Percentiles rank a stretch among this genome's conserved stretches.
These are phyloP conservation scores for Cremastobaeus sp. DNA, from an alignment of 2,888 invertebrate genomes.

Conservation along the genomic window DNA sequence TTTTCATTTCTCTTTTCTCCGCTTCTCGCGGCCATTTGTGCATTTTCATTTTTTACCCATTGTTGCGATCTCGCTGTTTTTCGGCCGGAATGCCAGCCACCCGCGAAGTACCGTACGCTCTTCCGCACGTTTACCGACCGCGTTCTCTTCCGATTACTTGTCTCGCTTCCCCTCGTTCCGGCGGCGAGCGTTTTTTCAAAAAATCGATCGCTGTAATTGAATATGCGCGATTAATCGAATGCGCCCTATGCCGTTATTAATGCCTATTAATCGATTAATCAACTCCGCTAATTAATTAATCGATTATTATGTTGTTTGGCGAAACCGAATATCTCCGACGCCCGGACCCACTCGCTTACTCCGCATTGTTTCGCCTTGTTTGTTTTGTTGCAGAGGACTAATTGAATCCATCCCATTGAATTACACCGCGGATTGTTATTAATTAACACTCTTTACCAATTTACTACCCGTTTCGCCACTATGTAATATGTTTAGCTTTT, in stretches of 20 bases:
- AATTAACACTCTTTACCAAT: too few species aligned
- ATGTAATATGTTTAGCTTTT: slow-evolving; percentile 1
- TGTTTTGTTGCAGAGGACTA: too few species aligned
- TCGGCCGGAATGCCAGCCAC: slow-evolving; percentile 33
- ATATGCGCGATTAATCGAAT: background rate
- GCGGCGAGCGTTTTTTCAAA: slow-evolving; percentile 2
- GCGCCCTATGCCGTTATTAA: too few species aligned
- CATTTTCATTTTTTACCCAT: slow-evolving; percentile 49
- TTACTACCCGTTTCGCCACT: too few species aligned
- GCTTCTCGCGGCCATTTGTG: slow-evolving; percentile 33
- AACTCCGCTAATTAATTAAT: too few species aligned
- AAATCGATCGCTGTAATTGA: background rate
- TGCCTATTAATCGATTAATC: too few species aligned
- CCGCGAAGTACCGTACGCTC: slow-evolving; percentile 36
- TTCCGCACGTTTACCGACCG: slow-evolving; percentile 37
- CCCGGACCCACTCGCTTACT: too few species aligned
- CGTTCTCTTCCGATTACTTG: slow-evolving; percentile 34
- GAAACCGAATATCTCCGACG: too few species aligned
- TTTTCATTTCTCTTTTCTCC: slow-evolving; percentile 32
- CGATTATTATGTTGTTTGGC: too few species aligned
- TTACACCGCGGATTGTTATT: too few species aligned
- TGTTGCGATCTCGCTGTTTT: slow-evolving; percentile 33
- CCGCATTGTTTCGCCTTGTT: too few species aligned
- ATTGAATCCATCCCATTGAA: too few species aligned
- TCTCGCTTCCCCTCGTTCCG: slow-evolving; percentile 2